Evolutionary conservation across 1,140 invertebrate species (phyloP).

Genomic region (Helicorthomorpha holstii): DNA sequence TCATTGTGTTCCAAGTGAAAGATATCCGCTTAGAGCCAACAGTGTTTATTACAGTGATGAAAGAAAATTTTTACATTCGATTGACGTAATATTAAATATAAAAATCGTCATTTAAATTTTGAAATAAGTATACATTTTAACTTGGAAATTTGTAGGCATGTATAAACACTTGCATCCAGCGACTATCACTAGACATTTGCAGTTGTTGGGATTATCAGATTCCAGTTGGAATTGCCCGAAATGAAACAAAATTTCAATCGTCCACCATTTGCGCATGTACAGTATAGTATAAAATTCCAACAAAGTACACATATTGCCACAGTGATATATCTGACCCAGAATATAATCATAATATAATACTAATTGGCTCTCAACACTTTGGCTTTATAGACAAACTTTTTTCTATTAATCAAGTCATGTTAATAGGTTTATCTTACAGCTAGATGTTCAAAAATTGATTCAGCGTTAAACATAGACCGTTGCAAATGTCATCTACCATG

Average conservation of each 20-base stretch:
- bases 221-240: neutral
- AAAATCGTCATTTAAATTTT: neutral
- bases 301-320: neutral
- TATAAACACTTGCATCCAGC: neutral
- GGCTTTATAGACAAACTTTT: too few species aligned
- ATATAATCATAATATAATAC: neutral
- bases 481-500: neutral
- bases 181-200: neutral
- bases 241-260: neutral
- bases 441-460: neutral
- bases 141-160: neutral
- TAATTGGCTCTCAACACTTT: too few species aligned
- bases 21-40: neutral
- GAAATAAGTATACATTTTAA: too few species aligned
- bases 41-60: neutral
- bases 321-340: neutral
- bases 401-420: too few species aligned
- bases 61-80: neutral
- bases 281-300: neutral
- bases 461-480: neutral
- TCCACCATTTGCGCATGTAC: neutral
- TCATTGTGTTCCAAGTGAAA: neutral
- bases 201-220: neutral
- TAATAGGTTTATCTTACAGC: neutral
- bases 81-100: neutral